Evolutionary conservation across 1,140 invertebrate species (phyloP).

Genomic region (Drosophila santomea): DNA sequence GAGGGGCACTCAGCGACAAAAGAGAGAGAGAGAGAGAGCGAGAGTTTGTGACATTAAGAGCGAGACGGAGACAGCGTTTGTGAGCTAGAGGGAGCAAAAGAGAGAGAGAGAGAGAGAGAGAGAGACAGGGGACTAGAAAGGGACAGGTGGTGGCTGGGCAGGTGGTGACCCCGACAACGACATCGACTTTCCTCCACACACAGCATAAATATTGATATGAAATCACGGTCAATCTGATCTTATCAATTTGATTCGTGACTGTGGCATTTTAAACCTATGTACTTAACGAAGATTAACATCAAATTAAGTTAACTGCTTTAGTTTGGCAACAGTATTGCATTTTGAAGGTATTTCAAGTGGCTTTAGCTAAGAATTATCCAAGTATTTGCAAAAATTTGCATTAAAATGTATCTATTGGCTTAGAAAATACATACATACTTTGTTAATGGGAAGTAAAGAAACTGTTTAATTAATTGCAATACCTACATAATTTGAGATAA

Average conservation of each 20-base stretch:
- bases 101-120: not conserved
- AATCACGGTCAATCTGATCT: slow-evolving; percentile 10
- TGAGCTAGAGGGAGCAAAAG: not conserved
- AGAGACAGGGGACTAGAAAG: not conserved
- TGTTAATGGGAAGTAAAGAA: too few relatives aligned
- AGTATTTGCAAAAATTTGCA: too few relatives aligned
- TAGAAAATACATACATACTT: too few relatives aligned
- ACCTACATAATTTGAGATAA: too few relatives aligned
- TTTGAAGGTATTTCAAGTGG: too few relatives aligned
- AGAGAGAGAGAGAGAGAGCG: slow-evolving; percentile 23
- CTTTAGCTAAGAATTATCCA: too few relatives aligned
- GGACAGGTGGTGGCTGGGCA: slow-evolving; percentile 16
- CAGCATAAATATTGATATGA: not conserved
- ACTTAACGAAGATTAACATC: too few relatives aligned
- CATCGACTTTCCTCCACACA: slow-evolving; percentile 29
- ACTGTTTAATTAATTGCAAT: too few relatives aligned
- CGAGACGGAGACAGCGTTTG: slow-evolving; percentile 14
- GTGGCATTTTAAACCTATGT: too few relatives aligned
- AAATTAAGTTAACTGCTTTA: too few relatives aligned
- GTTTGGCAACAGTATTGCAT: too few relatives aligned
- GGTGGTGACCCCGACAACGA: slow-evolving; percentile 49
- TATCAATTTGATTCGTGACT: not conserved
- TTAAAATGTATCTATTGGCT: too few relatives aligned
- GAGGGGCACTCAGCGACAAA: not conserved
- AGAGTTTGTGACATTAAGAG: not conserved